phyloP scores from a whole-genome alignment of 1,140 invertebrate species.

The Vanessa atalanta region DNA sequence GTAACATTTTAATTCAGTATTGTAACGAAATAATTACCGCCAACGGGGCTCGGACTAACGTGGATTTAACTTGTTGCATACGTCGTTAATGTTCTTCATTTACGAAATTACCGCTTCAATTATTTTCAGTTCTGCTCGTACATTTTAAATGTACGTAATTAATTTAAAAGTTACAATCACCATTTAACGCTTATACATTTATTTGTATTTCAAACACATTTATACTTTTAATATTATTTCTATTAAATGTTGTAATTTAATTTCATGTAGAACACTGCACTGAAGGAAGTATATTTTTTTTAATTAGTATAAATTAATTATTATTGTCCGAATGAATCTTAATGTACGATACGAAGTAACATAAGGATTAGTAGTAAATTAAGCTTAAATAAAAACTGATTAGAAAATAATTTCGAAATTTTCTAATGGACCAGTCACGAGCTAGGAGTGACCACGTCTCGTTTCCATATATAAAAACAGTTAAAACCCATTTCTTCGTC shows the following conservation, averaged over 20 bases:
- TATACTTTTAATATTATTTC: background rate
- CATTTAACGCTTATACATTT: background rate
- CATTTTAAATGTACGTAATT: constrained; percentile 21
- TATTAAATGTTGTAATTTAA: background rate
- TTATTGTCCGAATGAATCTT: no score
- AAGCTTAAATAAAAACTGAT: no score
- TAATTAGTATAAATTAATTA: no score
- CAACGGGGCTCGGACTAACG: constrained; percentile 25
- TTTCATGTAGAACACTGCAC: no score
- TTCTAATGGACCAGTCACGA: no score
- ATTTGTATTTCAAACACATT: background rate
- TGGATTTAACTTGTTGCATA: constrained; percentile 49
- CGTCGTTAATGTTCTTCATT: constrained; percentile 25
- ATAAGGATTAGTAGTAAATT: no score
- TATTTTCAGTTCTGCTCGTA: constrained; percentile 24
- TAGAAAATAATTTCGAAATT: no score
- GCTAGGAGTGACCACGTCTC: no score
- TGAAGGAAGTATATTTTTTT: no score
- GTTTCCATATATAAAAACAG: no score
- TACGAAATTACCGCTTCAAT: constrained; percentile 29
- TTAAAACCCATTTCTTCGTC: background rate
- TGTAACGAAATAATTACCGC: constrained; percentile 46
- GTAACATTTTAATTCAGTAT: constrained; percentile 21
- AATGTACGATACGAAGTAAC: no score
- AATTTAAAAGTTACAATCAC: background rate